These are phyloP conservation scores for Zophobas atratus DNA, from an alignment of 1,140 invertebrate species.

Conservation along the genomic window DNA sequence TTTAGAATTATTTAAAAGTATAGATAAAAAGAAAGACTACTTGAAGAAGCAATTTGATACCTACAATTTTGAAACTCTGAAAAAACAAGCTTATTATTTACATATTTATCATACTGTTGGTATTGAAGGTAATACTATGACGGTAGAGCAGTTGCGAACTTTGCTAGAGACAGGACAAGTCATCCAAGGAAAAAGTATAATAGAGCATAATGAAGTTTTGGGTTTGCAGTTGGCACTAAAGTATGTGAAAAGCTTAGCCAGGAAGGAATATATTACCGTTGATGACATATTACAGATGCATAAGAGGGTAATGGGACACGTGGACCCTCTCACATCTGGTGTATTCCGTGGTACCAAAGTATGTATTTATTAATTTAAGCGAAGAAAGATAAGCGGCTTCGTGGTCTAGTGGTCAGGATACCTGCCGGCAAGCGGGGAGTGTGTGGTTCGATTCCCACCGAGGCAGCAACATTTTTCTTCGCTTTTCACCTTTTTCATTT, in stretches of 20 bases:
- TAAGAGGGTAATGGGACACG: conserved; percentile 92
- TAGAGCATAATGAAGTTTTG: conserved; percentile 97
- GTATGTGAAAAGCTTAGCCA: conserved; percentile 91
- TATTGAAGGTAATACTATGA: conserved; percentile 98
- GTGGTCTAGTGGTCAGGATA: too few species aligned
- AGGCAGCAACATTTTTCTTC: too few species aligned
- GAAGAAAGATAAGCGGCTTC: too few species aligned
- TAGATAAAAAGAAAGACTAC: conserved; percentile 90
- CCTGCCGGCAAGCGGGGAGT: too few species aligned
- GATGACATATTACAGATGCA: conserved; percentile 96
- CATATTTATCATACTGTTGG: conserved; percentile 97
- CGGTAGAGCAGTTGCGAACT: conserved; percentile 91
- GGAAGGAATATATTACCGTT: conserved; percentile 81
- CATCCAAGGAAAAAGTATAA: conserved; percentile 93
- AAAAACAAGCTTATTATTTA: conserved; percentile 95
- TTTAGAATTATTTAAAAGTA: conserved; percentile 81
- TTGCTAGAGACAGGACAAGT: conserved; percentile 95
- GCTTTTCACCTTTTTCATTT: too few species aligned
- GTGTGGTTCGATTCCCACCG: too few species aligned
- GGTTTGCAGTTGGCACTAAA: conserved; percentile 96
- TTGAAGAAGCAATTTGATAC: conserved; percentile 86
- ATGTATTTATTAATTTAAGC: background rate
- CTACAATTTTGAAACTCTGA: conserved; percentile 86
- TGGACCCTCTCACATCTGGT: conserved; percentile 91
- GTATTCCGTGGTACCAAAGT: conserved; percentile 74